phyloP scores from a whole-genome alignment of 2,113 vertebrate genomes.

The Gadus chalcogrammus region DNA sequence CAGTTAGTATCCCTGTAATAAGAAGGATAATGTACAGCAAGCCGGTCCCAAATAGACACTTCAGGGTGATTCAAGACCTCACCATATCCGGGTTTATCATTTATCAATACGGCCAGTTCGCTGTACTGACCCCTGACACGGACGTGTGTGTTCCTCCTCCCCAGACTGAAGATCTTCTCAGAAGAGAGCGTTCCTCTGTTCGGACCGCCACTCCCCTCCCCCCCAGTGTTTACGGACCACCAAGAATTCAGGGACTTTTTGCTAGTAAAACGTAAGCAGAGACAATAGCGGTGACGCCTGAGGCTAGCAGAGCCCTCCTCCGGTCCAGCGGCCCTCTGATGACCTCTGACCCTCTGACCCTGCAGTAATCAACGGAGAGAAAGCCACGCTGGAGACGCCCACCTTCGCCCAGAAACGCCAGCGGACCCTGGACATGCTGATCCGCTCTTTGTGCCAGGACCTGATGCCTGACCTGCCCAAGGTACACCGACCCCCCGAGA shows the following conservation, averaged over 20 bases:
- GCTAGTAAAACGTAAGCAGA: conserved; percentile 92
- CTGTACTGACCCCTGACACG: neutral
- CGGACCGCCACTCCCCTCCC: conserved; percentile 92
- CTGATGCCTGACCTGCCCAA: conserved; percentile 94
- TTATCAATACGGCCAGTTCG: too few relatives aligned
- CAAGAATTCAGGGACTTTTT: conserved; percentile 99
- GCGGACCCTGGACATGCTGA: conserved; percentile 96
- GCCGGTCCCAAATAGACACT: neutral
- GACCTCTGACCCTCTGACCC: neutral
- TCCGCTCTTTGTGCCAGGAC: conserved; percentile 95
- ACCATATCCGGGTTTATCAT: too few relatives aligned
- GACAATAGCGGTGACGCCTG: neutral
- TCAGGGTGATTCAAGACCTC: too few relatives aligned
- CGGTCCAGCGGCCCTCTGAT: neutral
- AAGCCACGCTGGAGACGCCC: conserved; percentile 97
- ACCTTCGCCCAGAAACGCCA: conserved; percentile 98
- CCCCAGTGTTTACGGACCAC: conserved; percentile 96
- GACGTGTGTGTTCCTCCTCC: conserved; percentile 3
- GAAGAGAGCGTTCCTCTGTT: conserved; percentile 98
- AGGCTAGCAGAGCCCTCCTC: neutral
- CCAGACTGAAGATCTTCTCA: conserved; percentile 97
- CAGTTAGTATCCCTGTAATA: neutral
- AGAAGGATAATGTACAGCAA: neutral
- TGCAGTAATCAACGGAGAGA: conserved; percentile 98
- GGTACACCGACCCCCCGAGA: conserved; percentile 67